These are phyloP conservation scores for Passer domesticus DNA, from an alignment of 2,113 vertebrate species.

Conservation along the genomic window DNA sequence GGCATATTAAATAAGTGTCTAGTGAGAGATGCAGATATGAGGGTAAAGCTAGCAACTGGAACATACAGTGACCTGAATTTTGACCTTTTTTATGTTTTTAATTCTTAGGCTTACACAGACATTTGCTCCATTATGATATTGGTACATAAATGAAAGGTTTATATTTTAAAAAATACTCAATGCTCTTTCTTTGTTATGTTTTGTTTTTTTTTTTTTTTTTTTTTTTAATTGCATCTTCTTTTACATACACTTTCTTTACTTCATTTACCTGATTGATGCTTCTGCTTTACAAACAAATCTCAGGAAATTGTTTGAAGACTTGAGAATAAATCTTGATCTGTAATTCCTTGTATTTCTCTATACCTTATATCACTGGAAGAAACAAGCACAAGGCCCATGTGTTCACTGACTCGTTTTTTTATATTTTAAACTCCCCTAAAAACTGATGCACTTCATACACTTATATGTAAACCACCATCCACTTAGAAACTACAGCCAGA, in stretches of 20 bases:
- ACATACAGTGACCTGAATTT: neutral
- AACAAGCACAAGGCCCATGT: neutral
- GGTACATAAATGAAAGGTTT: neutral
- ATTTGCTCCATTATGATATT: neutral
- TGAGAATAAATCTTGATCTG: neutral
- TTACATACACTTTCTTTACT: neutral
- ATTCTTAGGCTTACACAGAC: neutral
- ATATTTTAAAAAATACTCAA: neutral
- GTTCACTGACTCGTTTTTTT: neutral
- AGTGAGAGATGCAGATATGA: neutral
- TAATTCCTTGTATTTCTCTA: neutral
- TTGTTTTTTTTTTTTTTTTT: neutral
- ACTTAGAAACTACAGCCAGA: neutral
- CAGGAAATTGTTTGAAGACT: neutral
- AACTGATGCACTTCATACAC: neutral
- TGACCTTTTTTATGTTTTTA: neutral
- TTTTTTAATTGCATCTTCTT: neutral
- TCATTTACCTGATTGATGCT: neutral
- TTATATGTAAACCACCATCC: neutral
- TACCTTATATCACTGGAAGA: neutral
- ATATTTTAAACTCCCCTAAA: neutral
- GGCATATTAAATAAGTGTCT: neutral
- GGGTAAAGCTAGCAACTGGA: neutral
- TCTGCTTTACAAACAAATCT: neutral
- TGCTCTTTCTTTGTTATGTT: accelerated